Base-by-base conservation (phyloP, 2,113 vertebrate genomes). In the Hippocampus guttulatus region DNA sequence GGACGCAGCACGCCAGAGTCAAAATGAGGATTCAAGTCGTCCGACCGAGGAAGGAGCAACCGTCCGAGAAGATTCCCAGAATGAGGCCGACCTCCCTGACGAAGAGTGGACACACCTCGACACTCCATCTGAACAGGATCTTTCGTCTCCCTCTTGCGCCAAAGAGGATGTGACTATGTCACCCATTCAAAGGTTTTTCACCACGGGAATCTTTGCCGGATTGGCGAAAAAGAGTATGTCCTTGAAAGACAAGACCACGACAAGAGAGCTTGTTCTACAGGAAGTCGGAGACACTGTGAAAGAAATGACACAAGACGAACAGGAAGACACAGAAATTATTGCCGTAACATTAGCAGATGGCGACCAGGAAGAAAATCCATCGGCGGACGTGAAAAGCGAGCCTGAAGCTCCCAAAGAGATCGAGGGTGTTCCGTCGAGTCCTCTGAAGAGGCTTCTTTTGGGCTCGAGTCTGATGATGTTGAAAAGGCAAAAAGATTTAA, bases 161-260 rank as follows among this genome's bases (percentile, higher is more conserved):
- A 73, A 89, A 73, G 75, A 85, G 41, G 78, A 80, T 0, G 93
- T 93, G 1, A 92, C 93, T 0, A 80, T 92, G 1, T 97, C 94
- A 0, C 92, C 94, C 15, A 85, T 97, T 73, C 96, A 92, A 84
- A 94, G 87, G 74, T 97, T 97, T 90, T 97, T 97, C 80, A 92
- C 91, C 6, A 93, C 93, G 27, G 94, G 94, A 23, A 94, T 93
- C 49, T 93, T 96, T 92, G 90, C 93, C 5, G 92, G 92, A 68
- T 92, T 96, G 80, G 90, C 89, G 21, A 98, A 95, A 74, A 98
- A 93, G 79, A 93, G 88, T 83, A 96, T 93, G 74, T 60, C 88
- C 0, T 89, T 78, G 78, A 93, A 95, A 43, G 93, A 94, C 64
- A 81, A 86, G 16, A 66, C 68, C 57, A 25, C 67, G 16, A 2